A percentile compares a stretch with the other conserved stretches of the same genome.
phyloP scores from a whole-genome alignment of 2,888 invertebrate genomes.

The Caenorhabditis afra region DNA sequence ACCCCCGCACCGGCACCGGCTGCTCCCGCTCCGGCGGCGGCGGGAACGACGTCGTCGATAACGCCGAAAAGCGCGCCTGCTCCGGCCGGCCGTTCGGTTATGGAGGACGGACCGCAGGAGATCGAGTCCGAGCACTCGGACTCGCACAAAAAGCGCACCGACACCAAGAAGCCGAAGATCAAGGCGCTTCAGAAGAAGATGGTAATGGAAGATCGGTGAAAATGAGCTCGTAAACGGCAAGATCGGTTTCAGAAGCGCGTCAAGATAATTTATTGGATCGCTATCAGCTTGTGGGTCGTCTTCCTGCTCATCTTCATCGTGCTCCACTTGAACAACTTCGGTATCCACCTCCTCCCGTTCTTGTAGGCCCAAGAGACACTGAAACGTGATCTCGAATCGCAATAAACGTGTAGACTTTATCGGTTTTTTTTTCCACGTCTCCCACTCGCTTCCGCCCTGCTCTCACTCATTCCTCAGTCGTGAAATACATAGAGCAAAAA shows the following conservation, averaged over 20 bases:
- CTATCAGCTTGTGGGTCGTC: conserved; percentile 8
- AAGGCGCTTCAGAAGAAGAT: conserved; percentile 36
- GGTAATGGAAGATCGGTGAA: not conserved
- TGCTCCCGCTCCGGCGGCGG: not conserved
- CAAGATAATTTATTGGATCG: conserved; percentile 34
- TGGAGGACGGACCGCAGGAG: conserved; percentile 14
- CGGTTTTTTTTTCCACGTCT: too few species aligned
- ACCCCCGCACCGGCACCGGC: not conserved
- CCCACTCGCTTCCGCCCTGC: too few species aligned
- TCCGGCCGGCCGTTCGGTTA: not conserved
- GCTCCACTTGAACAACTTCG: conserved; percentile 36
- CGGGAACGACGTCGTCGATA: too few species aligned
- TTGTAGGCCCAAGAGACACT: not conserved
- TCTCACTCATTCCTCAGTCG: not conserved
- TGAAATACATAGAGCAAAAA: not conserved
- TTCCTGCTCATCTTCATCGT: conserved; percentile 28
- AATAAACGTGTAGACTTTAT: not conserved
- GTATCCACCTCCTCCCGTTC: conserved; percentile 39
- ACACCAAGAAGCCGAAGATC: conserved; percentile 28
- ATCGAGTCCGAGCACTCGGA: conserved; percentile 32
- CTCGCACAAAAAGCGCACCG: conserved; percentile 3
- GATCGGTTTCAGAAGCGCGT: conserved; percentile 22
- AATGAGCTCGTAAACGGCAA: not conserved
- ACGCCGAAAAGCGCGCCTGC: too few species aligned
- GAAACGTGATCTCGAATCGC: not conserved